These are phyloP conservation scores for Solea solea DNA, from an alignment of 2,113 vertebrate genomes.

Conservation along the genomic window DNA sequence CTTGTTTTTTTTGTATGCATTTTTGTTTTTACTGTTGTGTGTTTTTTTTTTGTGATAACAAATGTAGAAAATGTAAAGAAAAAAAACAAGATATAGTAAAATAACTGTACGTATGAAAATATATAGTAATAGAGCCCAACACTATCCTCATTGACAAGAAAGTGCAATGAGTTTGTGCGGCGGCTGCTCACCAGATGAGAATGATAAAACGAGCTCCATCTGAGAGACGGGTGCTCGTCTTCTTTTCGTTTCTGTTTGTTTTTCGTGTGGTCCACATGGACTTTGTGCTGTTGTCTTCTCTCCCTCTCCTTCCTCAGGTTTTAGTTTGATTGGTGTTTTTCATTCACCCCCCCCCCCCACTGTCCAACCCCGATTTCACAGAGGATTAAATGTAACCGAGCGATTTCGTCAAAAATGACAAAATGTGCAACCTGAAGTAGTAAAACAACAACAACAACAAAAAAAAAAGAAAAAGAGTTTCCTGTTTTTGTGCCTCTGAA, in stretches of 20 bases:
- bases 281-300: conserved; percentile 59
- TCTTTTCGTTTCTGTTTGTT: conserved; percentile 74
- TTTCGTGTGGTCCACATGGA: conserved; percentile 64
- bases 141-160: conserved; percentile 66
- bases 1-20: conserved; percentile 64
- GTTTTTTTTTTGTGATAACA: conserved; percentile 79
- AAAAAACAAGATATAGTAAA: conserved; percentile 67
- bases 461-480: conserved; percentile 52
- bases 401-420: conserved; percentile 78
- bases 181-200: conserved; percentile 85
- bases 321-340: conserved; percentile 78
- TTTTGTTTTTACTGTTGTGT: conserved; percentile 75
- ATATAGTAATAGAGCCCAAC: conserved; percentile 80
- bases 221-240: conserved; percentile 59
- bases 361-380: conserved; percentile 57
- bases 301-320: conserved; percentile 36
- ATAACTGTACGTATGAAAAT: conserved; percentile 65
- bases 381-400: conserved; percentile 82
- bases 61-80: conserved; percentile 82
- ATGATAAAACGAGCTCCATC: conserved; percentile 77
- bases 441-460: conserved; percentile 47
- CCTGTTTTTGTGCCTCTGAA: conserved; percentile 95
- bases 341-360: conserved; percentile 51
- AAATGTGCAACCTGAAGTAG: conserved; percentile 85
- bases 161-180: conserved; percentile 69